Base-by-base conservation (phyloP, 2,888 invertebrate genomes). In the Cerastoderma edule region DNA sequence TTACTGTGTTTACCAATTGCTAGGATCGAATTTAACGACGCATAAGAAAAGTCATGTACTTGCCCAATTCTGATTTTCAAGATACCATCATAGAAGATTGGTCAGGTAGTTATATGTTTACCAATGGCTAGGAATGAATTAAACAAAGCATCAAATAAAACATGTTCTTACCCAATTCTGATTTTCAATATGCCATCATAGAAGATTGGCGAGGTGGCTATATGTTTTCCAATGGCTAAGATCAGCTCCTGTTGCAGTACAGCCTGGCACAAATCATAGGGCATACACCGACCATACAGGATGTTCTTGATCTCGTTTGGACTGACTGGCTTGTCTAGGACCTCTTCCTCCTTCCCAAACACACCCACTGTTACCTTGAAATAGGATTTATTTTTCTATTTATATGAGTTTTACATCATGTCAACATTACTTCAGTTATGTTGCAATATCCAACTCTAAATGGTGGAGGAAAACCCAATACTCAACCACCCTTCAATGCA, bases 271-370 rank as follows among this genome's bases (percentile, higher is more conserved):
- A 97, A 95, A 93, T 99, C 97, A 89, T 97, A 96, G 0, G 90
- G 91, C 72, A 86, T 84, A 77, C 92, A 97, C 76, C 89, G 91
- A 66, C 88, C 89, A 93, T 98, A 99, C 94, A 99, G 96, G 8
- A 98, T 96, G 32, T 96, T 95, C 89, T 97, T 96, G 69, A 99
- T 97, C 94, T 99, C 99, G 1, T 96, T 95, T 0, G 99, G 99
- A 0, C 98, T 98, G 95, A 99, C 96, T 0, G 99, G 99, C 90
- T 98, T 98, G 93, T 98, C 98, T 89, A 99, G 96, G 1, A 92
- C 91, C 0, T 97, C 97, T 93, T 99, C 99, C 87, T 97, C 96
- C 85, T 96, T 96, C 0, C 98, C 98, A 89, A 97, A 96, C 68
- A 98, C 97, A 33, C 99, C 99, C 1, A 99, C 97, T 0, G 98